Evolutionary conservation across 2,113 vertebrate species (phyloP).

Genomic region (Anguilla japonica): DNA sequence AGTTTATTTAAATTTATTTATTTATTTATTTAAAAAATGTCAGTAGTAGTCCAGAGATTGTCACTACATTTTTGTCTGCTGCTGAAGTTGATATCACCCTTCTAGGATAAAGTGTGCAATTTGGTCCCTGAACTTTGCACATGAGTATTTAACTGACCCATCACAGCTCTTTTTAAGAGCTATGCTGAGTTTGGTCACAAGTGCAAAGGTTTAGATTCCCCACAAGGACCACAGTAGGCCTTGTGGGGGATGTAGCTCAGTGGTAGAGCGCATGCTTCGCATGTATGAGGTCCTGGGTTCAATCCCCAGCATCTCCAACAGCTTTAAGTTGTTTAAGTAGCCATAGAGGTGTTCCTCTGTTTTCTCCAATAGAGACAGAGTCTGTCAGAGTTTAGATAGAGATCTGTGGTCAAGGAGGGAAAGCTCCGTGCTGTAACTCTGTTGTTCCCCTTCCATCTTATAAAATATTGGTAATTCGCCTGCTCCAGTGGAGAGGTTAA

Average conservation of each 20-base stretch:
- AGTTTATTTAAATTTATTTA: too few species aligned
- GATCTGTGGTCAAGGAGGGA: not conserved
- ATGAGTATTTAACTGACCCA: not conserved
- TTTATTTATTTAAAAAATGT: too few species aligned
- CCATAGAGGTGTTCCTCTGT: too few species aligned
- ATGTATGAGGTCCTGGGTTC: slow-evolving; percentile 41
- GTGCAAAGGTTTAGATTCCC: too few species aligned
- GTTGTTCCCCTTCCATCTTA: not conserved
- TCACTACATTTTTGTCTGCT: not conserved
- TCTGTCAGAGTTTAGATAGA: not conserved
- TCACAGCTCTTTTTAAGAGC: not conserved
- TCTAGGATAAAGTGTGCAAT: not conserved
- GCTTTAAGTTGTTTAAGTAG: too few species aligned
- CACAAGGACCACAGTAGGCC: too few species aligned
- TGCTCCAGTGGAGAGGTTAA: too few species aligned
- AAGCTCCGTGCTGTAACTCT: not conserved
- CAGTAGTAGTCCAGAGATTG: too few species aligned
- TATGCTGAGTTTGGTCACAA: too few species aligned
- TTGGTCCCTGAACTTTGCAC: not conserved
- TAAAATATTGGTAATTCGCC: too few species aligned
- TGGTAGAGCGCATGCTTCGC: slow-evolving; percentile 38
- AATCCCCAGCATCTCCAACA: slow-evolving; percentile 39
- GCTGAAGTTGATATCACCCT: not conserved
- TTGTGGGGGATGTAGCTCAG: slow-evolving; percentile 7
- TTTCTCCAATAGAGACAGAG: too few species aligned